phyloP scores from a whole-genome alignment of 1,140 invertebrate genomes.

The Drosophila kikkawai region DNA sequence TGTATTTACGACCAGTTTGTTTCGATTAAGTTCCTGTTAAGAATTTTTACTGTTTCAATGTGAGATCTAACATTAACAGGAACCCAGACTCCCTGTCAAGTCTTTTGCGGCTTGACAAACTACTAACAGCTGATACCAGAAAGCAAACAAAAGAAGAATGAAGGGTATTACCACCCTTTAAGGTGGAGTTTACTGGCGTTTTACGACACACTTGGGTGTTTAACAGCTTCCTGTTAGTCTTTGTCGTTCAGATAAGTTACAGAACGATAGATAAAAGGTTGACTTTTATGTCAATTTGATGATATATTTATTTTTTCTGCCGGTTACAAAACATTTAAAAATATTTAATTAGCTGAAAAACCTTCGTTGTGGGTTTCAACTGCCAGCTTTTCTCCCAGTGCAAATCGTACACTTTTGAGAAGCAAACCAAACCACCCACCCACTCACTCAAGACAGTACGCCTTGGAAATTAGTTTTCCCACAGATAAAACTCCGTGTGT shows the following conservation, averaged over 20 bases:
- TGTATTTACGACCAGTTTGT: not conserved
- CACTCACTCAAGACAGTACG: conserved; percentile 53
- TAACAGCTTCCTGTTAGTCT: not conserved
- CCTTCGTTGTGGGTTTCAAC: not conserved
- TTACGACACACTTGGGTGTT: not conserved
- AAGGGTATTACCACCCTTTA: not conserved
- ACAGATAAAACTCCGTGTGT: conserved; percentile 76
- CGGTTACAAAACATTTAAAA: not conserved
- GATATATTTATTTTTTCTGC: not conserved
- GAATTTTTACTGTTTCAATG: not conserved
- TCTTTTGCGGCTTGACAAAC: not conserved
- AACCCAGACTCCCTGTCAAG: not conserved
- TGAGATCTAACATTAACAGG: not conserved
- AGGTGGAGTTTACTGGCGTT: not conserved
- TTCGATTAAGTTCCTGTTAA: not conserved
- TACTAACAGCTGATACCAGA: not conserved
- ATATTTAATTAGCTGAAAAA: not conserved
- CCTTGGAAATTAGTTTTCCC: conserved; percentile 79
- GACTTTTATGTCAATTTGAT: not conserved
- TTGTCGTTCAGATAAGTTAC: not conserved
- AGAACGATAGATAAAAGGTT: not conserved
- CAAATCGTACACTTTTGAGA: conserved; percentile 1
- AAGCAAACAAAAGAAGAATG: not conserved
- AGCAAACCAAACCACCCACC: conserved; percentile 4
- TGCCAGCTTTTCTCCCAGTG: not conserved